Evolutionary conservation across 2,888 invertebrate genomes (phyloP), one percentile per base, ranked within the genome.

Genomic region (Xylota sylvarum): DNA sequence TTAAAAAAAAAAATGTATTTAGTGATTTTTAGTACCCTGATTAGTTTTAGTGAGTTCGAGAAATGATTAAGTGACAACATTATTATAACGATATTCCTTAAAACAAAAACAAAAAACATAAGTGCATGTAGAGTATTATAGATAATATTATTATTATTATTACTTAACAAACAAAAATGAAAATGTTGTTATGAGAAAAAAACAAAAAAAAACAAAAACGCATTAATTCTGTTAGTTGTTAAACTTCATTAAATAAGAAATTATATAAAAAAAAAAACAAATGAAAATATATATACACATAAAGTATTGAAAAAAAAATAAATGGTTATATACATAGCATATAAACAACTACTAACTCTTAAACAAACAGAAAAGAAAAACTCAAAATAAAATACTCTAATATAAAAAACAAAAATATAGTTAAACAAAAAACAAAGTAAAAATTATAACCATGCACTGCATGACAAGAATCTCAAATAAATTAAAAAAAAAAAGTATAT

Each of bases 401-500:
- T 60, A 60, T 70, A 65, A 60, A 60, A 55, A n/a, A n/a, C 64
- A 37, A 46, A 73, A n/a, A 43, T 58, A 78, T 58, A 77, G 65
- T 69, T 40, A 55, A 60, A 40, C n/a, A 58, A 69, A 70, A 79
- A 50, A 52, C 64, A 37, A 46, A 73, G 69, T 56, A 64, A 72
- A 60, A 79, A 48, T 17, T 43, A 64, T 52, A 79, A 79, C 32
- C 50, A 67, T 72, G 85, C 78, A 72, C 79, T 85, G 88, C 84
- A 81, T 83, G 81, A 64, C 32, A 77, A 84, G 87, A 52, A 72
- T 82, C 50, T 77, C 48, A 70, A 84, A 88, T 78, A 69, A 50
- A 84, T 72, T 80, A 88, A 88, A 83, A 55, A 79, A 87, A 88
- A 62, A 87, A 88, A 88, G 81, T 52, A 77, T 87, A 88, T 88